Base-by-base conservation (phyloP, 2,888 invertebrate genomes). In the Agyllia agylla region DNA sequence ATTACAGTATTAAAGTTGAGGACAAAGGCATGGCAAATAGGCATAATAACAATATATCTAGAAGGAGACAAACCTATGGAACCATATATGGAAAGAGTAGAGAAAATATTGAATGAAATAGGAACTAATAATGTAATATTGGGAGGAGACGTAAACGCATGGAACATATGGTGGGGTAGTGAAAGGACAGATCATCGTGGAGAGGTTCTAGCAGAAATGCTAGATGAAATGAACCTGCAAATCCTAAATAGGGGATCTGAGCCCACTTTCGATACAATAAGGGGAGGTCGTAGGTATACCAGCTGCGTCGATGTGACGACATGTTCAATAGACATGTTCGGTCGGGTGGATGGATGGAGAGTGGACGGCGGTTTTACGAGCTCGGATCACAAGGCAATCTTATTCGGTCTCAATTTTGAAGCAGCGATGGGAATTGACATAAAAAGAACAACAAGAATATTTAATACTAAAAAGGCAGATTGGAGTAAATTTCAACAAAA, bases 71-170 rank as follows among this genome's bases (percentile, higher is more conserved):
- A 49, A 49, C 49, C 49, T 1, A 57, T 57, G 3, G 49, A 57
- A n/a, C n/a, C 49, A n/a, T 17, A 57, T n/a, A 57, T 57, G n/a
- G n/a, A 5, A 0, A n/a, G 9, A 57, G 9, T 57, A n/a, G n/a
- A 57, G 8, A n/a, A 57, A n/a, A 57, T 57, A 57, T 6, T 57
- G 49, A n/a, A 57, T n/a, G 49, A 57, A 57, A 57, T 57, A n/a
- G 49, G 49, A n/a, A 57, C 49, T n/a, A 57, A 30, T 80, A 42
- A 57, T 0, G 64, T 89, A 3, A 78, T 91, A 13, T 15, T 90
- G 1, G 90, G 90, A 35, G 89, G 90, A 5, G 90, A 91, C 49
- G 78, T 85, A 15, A 91, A 91, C 17, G 91, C 88, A 0, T 87
- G 87, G 88, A 89, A 35, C 42, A 70, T 49, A 1, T 87, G 87